phyloP scores from a whole-genome alignment of 2,797 vertebrate species.

The Falco berigora region DNA sequence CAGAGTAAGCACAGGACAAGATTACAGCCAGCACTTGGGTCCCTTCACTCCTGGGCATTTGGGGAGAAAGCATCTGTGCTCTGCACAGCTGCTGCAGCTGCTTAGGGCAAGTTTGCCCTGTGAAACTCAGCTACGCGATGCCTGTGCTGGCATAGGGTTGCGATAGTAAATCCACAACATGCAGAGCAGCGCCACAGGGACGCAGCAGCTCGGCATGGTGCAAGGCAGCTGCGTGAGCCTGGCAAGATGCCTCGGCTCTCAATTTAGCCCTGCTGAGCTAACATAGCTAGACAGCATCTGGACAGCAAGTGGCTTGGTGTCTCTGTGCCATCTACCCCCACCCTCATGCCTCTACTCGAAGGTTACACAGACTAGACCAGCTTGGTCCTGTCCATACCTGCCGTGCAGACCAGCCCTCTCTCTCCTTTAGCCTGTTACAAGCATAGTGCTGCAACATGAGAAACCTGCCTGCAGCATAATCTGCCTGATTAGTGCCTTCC shows the following conservation, averaged over 20 bases:
- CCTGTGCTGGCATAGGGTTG: not conserved
- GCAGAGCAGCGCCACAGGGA: not conserved
- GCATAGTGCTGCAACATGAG: not conserved
- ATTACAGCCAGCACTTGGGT: not conserved
- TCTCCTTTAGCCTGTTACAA: not conserved
- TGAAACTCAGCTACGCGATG: not conserved
- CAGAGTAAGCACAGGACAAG: not conserved
- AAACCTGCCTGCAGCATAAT: not conserved
- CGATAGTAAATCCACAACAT: accelerated
- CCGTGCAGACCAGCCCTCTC: not conserved
- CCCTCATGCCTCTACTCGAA: not conserved
- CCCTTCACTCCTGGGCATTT: not conserved
- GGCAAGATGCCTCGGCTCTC: not conserved
- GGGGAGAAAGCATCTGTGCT: not conserved
- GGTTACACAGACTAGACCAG: not conserved
- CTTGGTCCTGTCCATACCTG: not conserved
- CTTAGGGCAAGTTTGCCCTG: not conserved
- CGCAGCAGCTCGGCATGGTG: not conserved
- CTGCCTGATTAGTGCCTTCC: not conserved
- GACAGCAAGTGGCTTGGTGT: not conserved
- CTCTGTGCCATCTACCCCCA: not conserved
- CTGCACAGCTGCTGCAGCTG: slow-evolving; percentile 13
- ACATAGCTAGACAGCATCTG: not conserved
- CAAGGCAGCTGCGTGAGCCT: not conserved
- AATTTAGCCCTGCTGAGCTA: not conserved